Conservation (phyloP, 2,888 invertebrate species). For the Chymomyza caudatula region DNA sequence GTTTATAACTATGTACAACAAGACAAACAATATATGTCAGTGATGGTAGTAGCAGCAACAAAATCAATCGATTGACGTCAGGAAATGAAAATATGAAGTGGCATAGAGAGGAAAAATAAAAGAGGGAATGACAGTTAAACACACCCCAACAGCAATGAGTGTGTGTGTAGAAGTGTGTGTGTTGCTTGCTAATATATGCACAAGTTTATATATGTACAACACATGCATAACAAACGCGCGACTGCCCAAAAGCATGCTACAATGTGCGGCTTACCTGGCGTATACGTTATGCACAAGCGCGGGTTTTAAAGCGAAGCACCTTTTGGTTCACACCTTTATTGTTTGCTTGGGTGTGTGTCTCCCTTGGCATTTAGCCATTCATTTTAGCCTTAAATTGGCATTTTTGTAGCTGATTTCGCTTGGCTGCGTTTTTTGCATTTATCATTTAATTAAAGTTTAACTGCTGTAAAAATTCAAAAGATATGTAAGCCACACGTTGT, state of each 20-base stretch:
- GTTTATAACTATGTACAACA: not conserved
- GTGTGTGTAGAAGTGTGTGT: not conserved
- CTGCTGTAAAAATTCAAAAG: not conserved
- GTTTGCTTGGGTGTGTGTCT: not conserved
- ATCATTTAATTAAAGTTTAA: conserved; percentile 21
- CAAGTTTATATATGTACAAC: conserved; percentile 13
- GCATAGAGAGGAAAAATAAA: not conserved
- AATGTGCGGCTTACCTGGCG: conserved; percentile 29
- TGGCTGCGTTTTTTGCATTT: conserved; percentile 37
- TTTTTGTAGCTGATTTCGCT: conserved; percentile 47
- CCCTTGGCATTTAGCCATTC: conserved; percentile 10
- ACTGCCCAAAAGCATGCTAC: not conserved
- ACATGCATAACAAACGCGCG: conserved; percentile 1
- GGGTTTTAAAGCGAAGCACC: too few species aligned
- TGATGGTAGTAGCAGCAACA: not conserved
- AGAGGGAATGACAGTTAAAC: conserved; percentile 5
- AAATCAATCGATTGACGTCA: conserved; percentile 71
- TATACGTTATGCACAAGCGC: conserved; percentile 29
- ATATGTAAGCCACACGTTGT: too few species aligned
- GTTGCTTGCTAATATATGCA: conserved; percentile 16
- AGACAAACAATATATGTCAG: conserved; percentile 8
- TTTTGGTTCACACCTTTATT: too few species aligned
- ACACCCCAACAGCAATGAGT: not conserved
- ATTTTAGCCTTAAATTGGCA: conserved; percentile 7
- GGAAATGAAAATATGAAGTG: conserved; percentile 16